phyloP scores from a whole-genome alignment of 2,888 invertebrate species.

The Mechanitis mazaeus region DNA sequence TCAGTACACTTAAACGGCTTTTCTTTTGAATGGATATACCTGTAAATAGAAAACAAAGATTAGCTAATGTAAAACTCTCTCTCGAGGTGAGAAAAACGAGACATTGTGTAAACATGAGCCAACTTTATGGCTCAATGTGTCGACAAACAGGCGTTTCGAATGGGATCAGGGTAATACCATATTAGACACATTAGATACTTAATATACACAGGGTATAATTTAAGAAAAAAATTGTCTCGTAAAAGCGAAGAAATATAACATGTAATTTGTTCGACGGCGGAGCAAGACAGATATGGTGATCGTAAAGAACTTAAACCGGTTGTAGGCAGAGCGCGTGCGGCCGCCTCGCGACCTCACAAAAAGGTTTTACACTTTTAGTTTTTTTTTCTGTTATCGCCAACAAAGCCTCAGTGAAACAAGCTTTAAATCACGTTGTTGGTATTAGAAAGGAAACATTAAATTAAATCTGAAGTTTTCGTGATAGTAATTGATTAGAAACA shows the following conservation, averaged over 20 bases:
- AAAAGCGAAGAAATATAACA: conserved; percentile 75
- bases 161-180: conserved; percentile 53
- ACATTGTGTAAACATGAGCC: conserved; percentile 46
- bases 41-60: conserved; percentile 64
- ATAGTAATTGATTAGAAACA: conserved; percentile 34
- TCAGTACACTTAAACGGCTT: conserved; percentile 98
- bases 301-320: conserved; percentile 74
- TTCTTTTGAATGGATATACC: conserved; percentile 98
- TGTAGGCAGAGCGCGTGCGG: conserved; percentile 67
- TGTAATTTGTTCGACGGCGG: conserved; percentile 73
- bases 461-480: conserved; percentile 47
- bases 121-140: conserved; percentile 41
- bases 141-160: conserved; percentile 47
- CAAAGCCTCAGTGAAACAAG: conserved; percentile 60
- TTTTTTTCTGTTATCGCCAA: conserved; percentile 66
- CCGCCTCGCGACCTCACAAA: conserved; percentile 73
- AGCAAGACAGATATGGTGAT: conserved; percentile 74
- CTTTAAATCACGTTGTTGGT: conserved; percentile 64
- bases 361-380: conserved; percentile 69
- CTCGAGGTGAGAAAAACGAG: conserved; percentile 35
- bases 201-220: conserved; percentile 54
- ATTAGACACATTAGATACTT: conserved; percentile 59
- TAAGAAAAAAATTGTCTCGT: conserved; percentile 63
- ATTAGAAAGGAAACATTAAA: conserved; percentile 57
- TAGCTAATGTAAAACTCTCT: conserved; percentile 44